These are phyloP conservation scores for Cepaea nemoralis DNA, from an alignment of 1,140 invertebrate genomes.

Conservation along the genomic window DNA sequence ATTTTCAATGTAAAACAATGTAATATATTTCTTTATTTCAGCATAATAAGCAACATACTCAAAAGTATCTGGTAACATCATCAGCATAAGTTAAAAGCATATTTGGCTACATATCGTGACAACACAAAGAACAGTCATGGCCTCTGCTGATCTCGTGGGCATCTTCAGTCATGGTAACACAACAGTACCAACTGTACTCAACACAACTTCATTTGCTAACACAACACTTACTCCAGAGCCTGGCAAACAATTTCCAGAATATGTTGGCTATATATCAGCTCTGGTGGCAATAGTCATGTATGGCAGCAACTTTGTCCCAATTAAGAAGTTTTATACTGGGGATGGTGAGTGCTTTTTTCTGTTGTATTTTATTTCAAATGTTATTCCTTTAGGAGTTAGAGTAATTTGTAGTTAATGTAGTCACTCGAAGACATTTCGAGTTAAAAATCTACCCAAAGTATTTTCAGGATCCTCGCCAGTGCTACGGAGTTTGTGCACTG, in stretches of 20 bases:
- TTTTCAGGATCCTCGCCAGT: too few relatives aligned
- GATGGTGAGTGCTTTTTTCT: conserved; percentile 65
- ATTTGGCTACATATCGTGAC: background rate
- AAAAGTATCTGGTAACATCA: too few relatives aligned
- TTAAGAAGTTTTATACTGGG: conserved; percentile 72
- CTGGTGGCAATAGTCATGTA: conserved; percentile 68
- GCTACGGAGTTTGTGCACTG: too few relatives aligned
- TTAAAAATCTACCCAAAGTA: too few relatives aligned
- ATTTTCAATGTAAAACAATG: too few relatives aligned
- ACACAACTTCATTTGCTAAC: background rate
- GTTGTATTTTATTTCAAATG: background rate
- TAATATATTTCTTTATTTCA: too few relatives aligned
- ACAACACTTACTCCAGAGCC: background rate
- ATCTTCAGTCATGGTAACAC: background rate
- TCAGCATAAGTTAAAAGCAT: too few relatives aligned
- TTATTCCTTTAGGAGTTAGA: too few relatives aligned
- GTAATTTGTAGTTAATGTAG: too few relatives aligned
- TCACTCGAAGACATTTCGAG: too few relatives aligned
- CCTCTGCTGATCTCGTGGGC: background rate
- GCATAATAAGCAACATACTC: too few relatives aligned
- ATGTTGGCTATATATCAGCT: conserved; percentile 65
- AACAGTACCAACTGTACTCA: background rate
- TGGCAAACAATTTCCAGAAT: conserved; percentile 28
- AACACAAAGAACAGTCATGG: background rate
- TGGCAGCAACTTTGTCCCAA: conserved; percentile 73